Base-by-base conservation (phyloP, 2,888 invertebrate species). In the Timema cristinae region DNA sequence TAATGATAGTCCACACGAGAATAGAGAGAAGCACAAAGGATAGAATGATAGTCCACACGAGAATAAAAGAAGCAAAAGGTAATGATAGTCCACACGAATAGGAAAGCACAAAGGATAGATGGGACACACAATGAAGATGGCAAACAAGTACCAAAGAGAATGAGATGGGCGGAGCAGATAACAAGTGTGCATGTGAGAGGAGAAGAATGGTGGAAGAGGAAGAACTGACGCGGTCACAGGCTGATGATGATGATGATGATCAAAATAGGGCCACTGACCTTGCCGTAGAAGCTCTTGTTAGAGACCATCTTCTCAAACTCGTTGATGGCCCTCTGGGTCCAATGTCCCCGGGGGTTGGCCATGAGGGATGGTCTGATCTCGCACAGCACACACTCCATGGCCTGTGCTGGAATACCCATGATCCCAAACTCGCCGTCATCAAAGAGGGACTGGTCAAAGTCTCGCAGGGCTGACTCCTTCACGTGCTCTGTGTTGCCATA, bases 351-450 rank as follows among this genome's bases (percentile, higher is more conserved):
- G 0, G 84, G 82, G 79, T 88, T 87, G 66, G 84, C 82, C 13
- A 88, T 81, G 9, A 86, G 82, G 0, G 90, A 87, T 0, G 95
- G 94, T 76, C 88, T 88, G 6, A 95, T 81, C 78, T 88, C 88
- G 5, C 89, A 86, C 75, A 95, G 83, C 61, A 85, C 84, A 79
- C 93, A 94, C 80, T 91, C 89, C 77, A 93, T 85, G 15, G 91
- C 90, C 48, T 89, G 82, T 56, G 90, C 88, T 50, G 89, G 87
- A 63, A 83, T 77, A 47, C 77, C 73, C 5, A 77, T 69, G 0
- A 79, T 74, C 71, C 75, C 75, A 6, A 73, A 72, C 0, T 79
- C 76, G 66, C 86, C 77, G 49, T 72, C 72, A 6, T 16, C 16
- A 56, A 70, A 50, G 1, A 74, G 72, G 2, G 80, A 76, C 0